Evolutionary conservation across 2,888 invertebrate genomes (phyloP).

Genomic region (Synergus laeviventris): DNA sequence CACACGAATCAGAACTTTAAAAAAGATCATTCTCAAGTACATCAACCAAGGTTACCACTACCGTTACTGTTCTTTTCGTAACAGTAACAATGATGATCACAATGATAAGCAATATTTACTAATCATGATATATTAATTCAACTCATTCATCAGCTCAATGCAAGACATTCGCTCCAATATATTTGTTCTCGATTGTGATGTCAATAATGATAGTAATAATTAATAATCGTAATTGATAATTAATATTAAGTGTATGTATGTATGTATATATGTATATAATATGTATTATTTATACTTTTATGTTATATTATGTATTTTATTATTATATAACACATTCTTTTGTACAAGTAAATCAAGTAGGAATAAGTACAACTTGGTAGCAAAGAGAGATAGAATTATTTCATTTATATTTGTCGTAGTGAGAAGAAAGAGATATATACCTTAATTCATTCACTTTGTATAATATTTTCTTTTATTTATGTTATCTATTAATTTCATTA

Average conservation of each 20-base stretch:
- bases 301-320: slow-evolving; percentile 72
- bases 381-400: slow-evolving; percentile 76
- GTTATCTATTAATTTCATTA: slow-evolving; percentile 69
- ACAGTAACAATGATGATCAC: slow-evolving; percentile 48
- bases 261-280: slow-evolving; percentile 57
- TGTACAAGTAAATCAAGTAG: slow-evolving; percentile 77
- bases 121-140: slow-evolving; percentile 52
- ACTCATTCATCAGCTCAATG: slow-evolving; percentile 51
- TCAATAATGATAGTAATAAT: slow-evolving; percentile 59
- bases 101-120: slow-evolving; percentile 45
- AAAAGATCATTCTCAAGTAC: slow-evolving; percentile 50
- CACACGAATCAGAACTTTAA: slow-evolving; percentile 46
- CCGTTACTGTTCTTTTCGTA: slow-evolving; percentile 42
- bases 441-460: slow-evolving; percentile 61
- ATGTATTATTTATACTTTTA: slow-evolving; percentile 70
- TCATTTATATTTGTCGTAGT: slow-evolving; percentile 73
- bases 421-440: slow-evolving; percentile 70
- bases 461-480: slow-evolving; percentile 61
- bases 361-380: slow-evolving; percentile 77
- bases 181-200: slow-evolving; percentile 55
- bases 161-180: slow-evolving; percentile 54
- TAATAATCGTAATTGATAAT: slow-evolving; percentile 62
- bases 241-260: slow-evolving; percentile 65
- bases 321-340: slow-evolving; percentile 76
- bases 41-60: slow-evolving; percentile 38